Percentiles rank a stretch among this genome's conserved stretches.
Evolutionary conservation across 1,140 invertebrate species (phyloP).

Genomic region (Meteorus sp.): DNA sequence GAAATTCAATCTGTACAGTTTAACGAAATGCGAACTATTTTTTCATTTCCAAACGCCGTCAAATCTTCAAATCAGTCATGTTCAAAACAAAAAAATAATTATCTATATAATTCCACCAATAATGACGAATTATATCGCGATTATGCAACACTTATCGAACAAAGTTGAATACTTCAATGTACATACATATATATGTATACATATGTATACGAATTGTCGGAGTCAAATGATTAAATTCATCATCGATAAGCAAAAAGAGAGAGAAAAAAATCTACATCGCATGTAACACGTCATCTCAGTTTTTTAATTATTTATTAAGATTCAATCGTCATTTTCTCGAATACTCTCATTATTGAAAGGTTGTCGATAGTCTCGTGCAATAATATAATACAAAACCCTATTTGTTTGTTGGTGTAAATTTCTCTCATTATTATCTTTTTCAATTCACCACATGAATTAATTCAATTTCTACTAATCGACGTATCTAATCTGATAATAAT

Average conservation of each 20-base stretch:
- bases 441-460: no score
- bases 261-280: not conserved
- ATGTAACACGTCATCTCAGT: not conserved
- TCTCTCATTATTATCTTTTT: slow-evolving; percentile 15
- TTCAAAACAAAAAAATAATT: not conserved
- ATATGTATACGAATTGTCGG: no score
- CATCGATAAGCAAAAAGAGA: no score
- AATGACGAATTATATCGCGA: not conserved
- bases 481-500: slow-evolving; percentile 25
- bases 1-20: no score
- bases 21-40: no score
- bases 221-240: no score
- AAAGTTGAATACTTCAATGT: not conserved
- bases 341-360: slow-evolving; percentile 3
- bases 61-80: not conserved
- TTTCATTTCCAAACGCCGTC: not conserved
- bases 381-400: slow-evolving; percentile 10
- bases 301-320: not conserved
- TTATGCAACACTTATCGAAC: not conserved
- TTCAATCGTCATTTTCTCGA: not conserved
- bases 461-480: slow-evolving; percentile 18
- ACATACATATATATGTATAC: no score
- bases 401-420: no score
- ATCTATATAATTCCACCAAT: not conserved
- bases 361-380: slow-evolving; percentile 11